These are phyloP conservation scores for Brienomyrus brachyistius DNA, from an alignment of 2,113 vertebrate genomes.

Conservation along the genomic window DNA sequence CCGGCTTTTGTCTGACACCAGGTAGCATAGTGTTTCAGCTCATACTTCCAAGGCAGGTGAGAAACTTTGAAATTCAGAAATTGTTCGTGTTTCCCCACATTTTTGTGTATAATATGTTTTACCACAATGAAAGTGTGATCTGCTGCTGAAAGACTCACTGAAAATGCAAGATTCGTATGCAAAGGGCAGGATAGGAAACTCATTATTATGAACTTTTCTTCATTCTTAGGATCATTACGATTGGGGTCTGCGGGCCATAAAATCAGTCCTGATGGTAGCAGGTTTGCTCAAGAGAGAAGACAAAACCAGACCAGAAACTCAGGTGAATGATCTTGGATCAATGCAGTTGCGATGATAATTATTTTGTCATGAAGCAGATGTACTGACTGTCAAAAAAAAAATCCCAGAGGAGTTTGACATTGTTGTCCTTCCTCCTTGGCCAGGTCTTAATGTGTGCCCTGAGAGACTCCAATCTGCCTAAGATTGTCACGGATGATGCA, in stretches of 20 bases:
- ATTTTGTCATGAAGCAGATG: not conserved
- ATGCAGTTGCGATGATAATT: not conserved
- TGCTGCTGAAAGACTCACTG: not conserved
- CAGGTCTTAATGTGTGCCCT: conserved; percentile 66
- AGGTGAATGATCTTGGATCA: conserved; percentile 48
- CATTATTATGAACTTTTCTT: not conserved
- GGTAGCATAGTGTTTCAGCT: not conserved
- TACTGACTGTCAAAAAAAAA: not conserved
- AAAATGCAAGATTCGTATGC: not conserved
- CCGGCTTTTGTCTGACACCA: not conserved
- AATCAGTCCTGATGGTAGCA: conserved; percentile 70
- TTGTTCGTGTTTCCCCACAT: not conserved
- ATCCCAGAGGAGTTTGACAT: not conserved
- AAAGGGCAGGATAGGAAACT: too few relatives aligned
- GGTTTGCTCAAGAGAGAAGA: conserved; percentile 62
- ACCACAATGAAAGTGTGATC: not conserved
- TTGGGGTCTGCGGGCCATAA: conserved; percentile 65
- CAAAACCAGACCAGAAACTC: conserved; percentile 62
- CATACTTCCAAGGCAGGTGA: too few relatives aligned
- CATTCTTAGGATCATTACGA: conserved; percentile 64
- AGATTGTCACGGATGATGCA: conserved; percentile 66
- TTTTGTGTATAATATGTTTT: not conserved
- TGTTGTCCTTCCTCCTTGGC: conserved; percentile 34
- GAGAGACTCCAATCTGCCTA: conserved; percentile 73
- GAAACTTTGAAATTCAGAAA: not conserved